Evolutionary conservation across 1,140 invertebrate genomes (phyloP), one percentile per base, ranked within the genome.

Genomic region (Drosophila ambigua): DNA sequence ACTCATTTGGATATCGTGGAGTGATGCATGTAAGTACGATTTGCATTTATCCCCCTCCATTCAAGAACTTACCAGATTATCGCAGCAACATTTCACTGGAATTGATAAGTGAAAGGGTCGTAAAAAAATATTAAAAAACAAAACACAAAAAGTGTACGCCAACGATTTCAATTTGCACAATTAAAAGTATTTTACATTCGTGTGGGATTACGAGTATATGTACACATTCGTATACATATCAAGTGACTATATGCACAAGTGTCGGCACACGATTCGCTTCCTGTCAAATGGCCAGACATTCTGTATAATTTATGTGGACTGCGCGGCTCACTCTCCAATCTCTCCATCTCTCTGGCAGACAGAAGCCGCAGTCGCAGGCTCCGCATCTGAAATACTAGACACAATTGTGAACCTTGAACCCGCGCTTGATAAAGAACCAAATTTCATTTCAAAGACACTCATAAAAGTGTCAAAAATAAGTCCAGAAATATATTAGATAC

Each of bases 1-100:
- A 20, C n/a, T 58, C 3, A 9, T 52, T 8, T 55, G 48, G 62
- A 66, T 74, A 52, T 49, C 71, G 24, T 15, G 35, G 49, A 74
- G 26, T n/a, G 23, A 24, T 48, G 71, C 71, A 35, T n/a, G 72
- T 74, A 74, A 74, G 72, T 74, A 23, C 16, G 24, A 26, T 24
- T 2, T 1, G 20, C 20, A 28, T 24, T 20, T 2, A 15, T n/a
- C 9, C 46, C 15, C 24, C 20, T 46, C 11, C 31, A 20, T 53
- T 20, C 28, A 53, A 28, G 15, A 35, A 53, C 20, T 11, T 2
- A 31, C 5, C 13, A 13, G 13, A 24, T 49, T 20, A 39, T 8
- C 4, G 5, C 4, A 28, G 11, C 16, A 5, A 41, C 8, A 52
- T 26, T 61, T 52, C 15, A 6, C 5, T 23, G 35, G 7, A 61